These are phyloP conservation scores for Scatophagus argus DNA, from an alignment of 2,113 vertebrate genomes.

Conservation along the genomic window DNA sequence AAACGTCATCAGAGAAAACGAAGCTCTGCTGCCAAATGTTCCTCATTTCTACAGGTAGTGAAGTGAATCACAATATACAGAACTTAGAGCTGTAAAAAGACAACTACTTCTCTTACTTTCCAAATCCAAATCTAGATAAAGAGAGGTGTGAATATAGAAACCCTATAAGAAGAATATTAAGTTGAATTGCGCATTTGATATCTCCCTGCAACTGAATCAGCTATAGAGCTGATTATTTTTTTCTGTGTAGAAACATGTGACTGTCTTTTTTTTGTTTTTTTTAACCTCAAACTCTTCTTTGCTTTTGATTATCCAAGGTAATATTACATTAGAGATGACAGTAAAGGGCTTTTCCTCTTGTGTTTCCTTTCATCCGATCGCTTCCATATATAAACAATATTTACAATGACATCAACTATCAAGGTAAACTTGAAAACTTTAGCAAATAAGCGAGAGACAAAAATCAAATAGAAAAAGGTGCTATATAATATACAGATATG, in stretches of 20 bases:
- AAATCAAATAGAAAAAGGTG: conserved; percentile 77
- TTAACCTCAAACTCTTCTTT: conserved; percentile 24
- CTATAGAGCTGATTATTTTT: conserved; percentile 32
- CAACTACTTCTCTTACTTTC: conserved; percentile 22
- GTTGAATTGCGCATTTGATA: conserved; percentile 50
- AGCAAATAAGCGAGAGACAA: conserved; percentile 56
- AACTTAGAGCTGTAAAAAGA: conserved; percentile 38
- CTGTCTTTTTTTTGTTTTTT: conserved; percentile 16
- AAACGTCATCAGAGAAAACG: conserved; percentile 7
- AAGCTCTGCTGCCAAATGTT: conserved; percentile 15
- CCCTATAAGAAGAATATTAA: conserved; percentile 38
- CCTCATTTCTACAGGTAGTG: conserved; percentile 23
- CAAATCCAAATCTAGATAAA: conserved; percentile 48
- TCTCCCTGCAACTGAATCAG: conserved; percentile 72
- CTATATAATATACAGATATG: conserved; percentile 67
- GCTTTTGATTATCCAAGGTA: conserved; percentile 37
- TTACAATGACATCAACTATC: conserved; percentile 76
- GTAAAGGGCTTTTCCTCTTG: conserved; percentile 63
- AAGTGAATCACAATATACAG: conserved; percentile 30
- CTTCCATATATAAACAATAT: conserved; percentile 66
- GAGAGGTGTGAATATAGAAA: conserved; percentile 50
- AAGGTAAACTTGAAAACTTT: conserved; percentile 67
- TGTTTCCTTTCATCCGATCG: conserved; percentile 15
- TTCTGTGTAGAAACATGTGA: conserved; percentile 47
- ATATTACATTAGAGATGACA: conserved; percentile 31